Conservation (phyloP, 2,113 vertebrate genomes). For the Oncorhynchus kisutch region DNA sequence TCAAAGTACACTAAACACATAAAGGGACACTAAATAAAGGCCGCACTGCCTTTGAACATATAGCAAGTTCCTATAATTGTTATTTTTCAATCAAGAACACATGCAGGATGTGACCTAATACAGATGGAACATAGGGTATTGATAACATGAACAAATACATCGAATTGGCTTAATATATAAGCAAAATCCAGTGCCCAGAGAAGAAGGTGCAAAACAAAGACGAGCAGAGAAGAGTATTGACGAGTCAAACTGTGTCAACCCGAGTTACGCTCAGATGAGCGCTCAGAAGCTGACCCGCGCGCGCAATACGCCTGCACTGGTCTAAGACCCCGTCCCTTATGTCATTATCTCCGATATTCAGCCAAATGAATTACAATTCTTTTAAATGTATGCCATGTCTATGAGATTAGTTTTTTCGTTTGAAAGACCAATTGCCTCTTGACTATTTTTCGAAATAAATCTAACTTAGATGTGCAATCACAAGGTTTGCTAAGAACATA, state of each 20-base stretch:
- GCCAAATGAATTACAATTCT: conserved; percentile 53
- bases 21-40: conserved; percentile 24
- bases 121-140: conserved; percentile 65
- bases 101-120: conserved; percentile 34
- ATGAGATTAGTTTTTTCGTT: background rate
- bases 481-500: background rate
- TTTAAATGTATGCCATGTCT: conserved; percentile 32
- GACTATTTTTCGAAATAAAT: background rate
- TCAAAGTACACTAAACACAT: conserved; percentile 37
- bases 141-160: conserved; percentile 64
- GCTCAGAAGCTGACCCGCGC: conserved; percentile 55
- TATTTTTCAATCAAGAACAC: background rate
- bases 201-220: conserved; percentile 58
- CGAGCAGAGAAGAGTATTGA: conserved; percentile 49
- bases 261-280: conserved; percentile 74
- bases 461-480: background rate
- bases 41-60: background rate
- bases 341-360: conserved; percentile 64
- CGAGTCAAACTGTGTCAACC: conserved; percentile 78
- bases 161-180: conserved; percentile 47
- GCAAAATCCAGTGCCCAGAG: conserved; percentile 52
- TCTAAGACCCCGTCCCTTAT: conserved; percentile 55
- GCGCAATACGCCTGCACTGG: background rate
- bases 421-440: background rate
- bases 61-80: background rate